Conservation (phyloP, 2,797 vertebrate species). For the Coregonus sp. region DNA sequence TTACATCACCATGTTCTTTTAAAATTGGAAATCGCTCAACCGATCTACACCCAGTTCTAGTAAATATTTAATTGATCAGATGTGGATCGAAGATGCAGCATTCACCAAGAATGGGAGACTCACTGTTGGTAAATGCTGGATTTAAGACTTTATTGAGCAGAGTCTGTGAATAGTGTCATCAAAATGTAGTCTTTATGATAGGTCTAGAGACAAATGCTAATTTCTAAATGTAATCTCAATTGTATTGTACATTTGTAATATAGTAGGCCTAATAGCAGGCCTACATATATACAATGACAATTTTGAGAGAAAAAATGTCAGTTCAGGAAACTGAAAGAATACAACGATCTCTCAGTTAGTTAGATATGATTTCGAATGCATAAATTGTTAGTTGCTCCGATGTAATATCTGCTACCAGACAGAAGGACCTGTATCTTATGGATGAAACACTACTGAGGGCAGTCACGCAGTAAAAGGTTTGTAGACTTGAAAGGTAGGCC, state of each 20-base stretch:
- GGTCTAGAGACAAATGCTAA: not conserved
- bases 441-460: not conserved
- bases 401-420: not conserved
- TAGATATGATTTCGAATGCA: not conserved
- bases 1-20: constrained; percentile 55
- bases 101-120: constrained; percentile 16
- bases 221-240: not conserved
- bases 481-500: not conserved
- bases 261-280: not conserved
- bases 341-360: not conserved
- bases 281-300: not conserved
- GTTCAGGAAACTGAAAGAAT: not conserved
- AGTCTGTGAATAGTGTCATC: not conserved
- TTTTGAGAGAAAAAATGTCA: not conserved
- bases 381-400: not conserved
- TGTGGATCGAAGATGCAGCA: constrained; percentile 38
- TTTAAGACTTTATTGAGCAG: not conserved
- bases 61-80: constrained; percentile 59
- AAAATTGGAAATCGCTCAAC: constrained; percentile 65
- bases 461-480: not conserved
- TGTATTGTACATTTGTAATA: not conserved
- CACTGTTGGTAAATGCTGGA: constrained; percentile 6
- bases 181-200: not conserved
- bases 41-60: constrained; percentile 40
- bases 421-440: not conserved